Base-by-base conservation (phyloP, 2,888 invertebrate genomes). In the Cryptus armator region DNA sequence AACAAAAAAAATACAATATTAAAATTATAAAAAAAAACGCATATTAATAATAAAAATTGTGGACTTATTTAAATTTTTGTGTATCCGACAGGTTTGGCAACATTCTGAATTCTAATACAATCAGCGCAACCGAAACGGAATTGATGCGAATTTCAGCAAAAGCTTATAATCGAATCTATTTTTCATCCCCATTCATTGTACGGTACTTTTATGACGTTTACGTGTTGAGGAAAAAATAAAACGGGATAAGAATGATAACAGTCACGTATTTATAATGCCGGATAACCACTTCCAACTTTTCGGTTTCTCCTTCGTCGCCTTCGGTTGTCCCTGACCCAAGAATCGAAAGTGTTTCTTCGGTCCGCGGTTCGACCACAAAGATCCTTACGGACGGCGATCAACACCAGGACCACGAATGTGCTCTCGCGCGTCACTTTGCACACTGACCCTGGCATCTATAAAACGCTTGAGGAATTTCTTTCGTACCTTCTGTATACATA, bases 321-420 rank as follows among this genome's bases (percentile, higher is more conserved):
- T 86, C 77, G 81, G 53, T 76, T 79, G 89, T 86, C 90, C 90
- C 86, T 90, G 90, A 89, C 90, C 89, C 89, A 87, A 89, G 87
- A 89, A 89, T 89, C 87, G 89, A 90, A 90, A 90, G 89, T 90
- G 87, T 88, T 86, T 86, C 86, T 85, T 81, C 84, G 62, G 70
- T 86, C 81, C 84, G 70, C 76, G 74, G 70, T 84, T 68, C 83
- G 66, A 77, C 70, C 53, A 67, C 83, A 14, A 43, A 48, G 66
- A 78, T 72, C 67, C 70, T 81, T 53, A 67, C 53, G 75, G 46
- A 32, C 66, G 46, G 78, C 6, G 46, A 68, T 37, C 24, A 76
- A 66, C 59, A 24, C 43, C 51, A 77, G 67, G 74, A 74, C 53
- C 68, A 64, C 64, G 32, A 59, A 51, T 62, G 62, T 43, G 67